These are phyloP conservation scores for Prosopocoilus inquinatus DNA, from an alignment of 2,888 invertebrate genomes.

Conservation along the genomic window DNA sequence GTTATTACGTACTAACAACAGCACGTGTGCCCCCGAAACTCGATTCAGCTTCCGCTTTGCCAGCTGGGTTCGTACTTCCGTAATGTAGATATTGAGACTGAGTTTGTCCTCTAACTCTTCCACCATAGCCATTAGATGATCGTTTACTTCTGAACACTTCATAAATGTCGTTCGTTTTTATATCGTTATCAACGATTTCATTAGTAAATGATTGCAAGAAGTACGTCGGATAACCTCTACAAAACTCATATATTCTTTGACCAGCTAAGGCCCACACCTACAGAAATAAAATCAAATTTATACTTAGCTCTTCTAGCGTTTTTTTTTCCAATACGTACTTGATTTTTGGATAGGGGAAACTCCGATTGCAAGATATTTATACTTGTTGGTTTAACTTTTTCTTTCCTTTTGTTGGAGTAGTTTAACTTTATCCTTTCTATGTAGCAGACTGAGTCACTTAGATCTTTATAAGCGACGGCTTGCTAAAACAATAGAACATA, in stretches of 20 bases:
- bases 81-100: slow-evolving; percentile 80
- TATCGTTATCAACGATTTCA: neutral
- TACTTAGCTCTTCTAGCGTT: neutral
- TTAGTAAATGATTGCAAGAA: neutral
- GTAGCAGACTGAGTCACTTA: slow-evolving; percentile 47
- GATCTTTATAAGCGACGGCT: slow-evolving; percentile 51
- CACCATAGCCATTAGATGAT: slow-evolving; percentile 34
- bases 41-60: slow-evolving; percentile 81
- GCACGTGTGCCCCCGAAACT: slow-evolving; percentile 69
- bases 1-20: slow-evolving; percentile 64
- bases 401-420: slow-evolving; percentile 30
- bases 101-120: slow-evolving; percentile 70
- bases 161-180: too few species aligned
- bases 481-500: slow-evolving; percentile 37
- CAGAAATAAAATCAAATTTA: too few species aligned
- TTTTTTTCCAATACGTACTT: slow-evolving; percentile 42
- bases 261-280: slow-evolving; percentile 39
- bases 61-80: slow-evolving; percentile 58
- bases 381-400: slow-evolving; percentile 28
- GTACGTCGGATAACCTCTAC: slow-evolving; percentile 48
- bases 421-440: slow-evolving; percentile 38
- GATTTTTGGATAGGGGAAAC: slow-evolving; percentile 44
- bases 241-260: slow-evolving; percentile 50
- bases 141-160: slow-evolving; percentile 28
- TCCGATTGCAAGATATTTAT: slow-evolving; percentile 41